A percentile compares a stretch with the other conserved stretches of the same genome.
Evolutionary conservation across 2,888 invertebrate genomes (phyloP).

Genomic region (Lasioglossum figueresi): DNA sequence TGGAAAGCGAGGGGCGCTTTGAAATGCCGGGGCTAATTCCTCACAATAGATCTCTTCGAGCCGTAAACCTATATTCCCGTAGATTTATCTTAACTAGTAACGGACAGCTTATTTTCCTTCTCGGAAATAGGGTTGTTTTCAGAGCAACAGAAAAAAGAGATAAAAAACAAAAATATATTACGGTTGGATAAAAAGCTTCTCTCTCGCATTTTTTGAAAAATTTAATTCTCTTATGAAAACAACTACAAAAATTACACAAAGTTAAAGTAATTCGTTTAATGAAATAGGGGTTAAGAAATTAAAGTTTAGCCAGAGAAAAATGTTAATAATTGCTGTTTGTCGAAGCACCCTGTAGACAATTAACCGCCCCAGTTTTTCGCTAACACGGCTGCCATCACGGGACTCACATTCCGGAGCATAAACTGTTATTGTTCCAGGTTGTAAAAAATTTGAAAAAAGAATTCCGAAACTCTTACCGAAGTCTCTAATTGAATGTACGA

Average conservation of each 20-base stretch:
- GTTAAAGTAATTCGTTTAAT: neutral
- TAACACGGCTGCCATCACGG: no score
- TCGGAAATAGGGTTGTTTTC: neutral
- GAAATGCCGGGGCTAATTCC: neutral
- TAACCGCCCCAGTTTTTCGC: no score
- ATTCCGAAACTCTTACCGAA: no score
- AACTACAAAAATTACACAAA: neutral
- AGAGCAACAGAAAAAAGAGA: neutral
- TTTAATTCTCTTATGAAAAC: neutral
- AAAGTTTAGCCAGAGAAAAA: neutral
- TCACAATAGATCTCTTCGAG: neutral
- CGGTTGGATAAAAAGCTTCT: neutral
- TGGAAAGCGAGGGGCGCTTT: neutral
- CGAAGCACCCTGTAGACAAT: no score
- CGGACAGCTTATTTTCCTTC: slow-evolving; percentile 1
- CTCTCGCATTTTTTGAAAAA: neutral
- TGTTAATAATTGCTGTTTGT: no score
- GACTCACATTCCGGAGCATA: no score
- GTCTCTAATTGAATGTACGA: no score
- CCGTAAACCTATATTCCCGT: neutral
- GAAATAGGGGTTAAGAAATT: neutral
- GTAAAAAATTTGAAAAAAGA: no score
- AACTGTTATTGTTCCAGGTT: no score
- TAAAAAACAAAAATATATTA: neutral
- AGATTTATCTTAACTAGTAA: neutral